Conservation (phyloP, 2,797 vertebrate species). For the Sternarchorhynchus goeldii region DNA sequence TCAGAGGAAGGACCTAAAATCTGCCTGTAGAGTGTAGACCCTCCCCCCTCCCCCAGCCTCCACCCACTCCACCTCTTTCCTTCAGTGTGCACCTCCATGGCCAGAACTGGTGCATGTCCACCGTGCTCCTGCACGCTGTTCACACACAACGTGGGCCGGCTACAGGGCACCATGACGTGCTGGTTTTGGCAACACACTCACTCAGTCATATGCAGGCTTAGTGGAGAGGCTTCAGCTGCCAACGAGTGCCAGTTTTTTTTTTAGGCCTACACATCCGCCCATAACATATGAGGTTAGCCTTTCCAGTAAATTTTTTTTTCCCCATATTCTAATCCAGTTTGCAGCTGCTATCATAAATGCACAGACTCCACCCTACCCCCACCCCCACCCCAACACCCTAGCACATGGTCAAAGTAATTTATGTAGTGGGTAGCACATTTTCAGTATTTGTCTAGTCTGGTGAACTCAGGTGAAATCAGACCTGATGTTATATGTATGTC, state of each 20-base stretch:
- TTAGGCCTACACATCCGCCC: background rate
- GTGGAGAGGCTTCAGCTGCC: background rate
- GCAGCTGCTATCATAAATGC: no score
- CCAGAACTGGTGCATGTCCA: background rate
- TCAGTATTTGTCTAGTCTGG: background rate
- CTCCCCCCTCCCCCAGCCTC: background rate
- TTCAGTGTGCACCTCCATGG: background rate
- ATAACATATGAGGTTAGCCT: background rate
- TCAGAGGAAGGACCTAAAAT: no score
- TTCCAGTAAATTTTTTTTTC: background rate
- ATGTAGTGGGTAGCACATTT: background rate
- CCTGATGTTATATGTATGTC: background rate
- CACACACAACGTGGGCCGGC: background rate
- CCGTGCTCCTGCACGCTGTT: background rate
- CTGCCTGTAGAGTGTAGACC: background rate
- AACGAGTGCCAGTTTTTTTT: background rate
- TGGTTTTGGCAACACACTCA: constrained; percentile 16
- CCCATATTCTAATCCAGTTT: background rate
- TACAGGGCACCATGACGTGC: background rate
- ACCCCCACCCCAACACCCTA: background rate
- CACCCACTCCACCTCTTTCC: background rate
- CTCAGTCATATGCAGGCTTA: background rate
- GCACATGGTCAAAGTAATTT: background rate
- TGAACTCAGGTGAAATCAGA: background rate
- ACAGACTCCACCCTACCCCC: no score